Evolutionary conservation across 2,888 invertebrate genomes (phyloP), one percentile per base, ranked within the genome.

Genomic region (Melinopterus prodromus): DNA sequence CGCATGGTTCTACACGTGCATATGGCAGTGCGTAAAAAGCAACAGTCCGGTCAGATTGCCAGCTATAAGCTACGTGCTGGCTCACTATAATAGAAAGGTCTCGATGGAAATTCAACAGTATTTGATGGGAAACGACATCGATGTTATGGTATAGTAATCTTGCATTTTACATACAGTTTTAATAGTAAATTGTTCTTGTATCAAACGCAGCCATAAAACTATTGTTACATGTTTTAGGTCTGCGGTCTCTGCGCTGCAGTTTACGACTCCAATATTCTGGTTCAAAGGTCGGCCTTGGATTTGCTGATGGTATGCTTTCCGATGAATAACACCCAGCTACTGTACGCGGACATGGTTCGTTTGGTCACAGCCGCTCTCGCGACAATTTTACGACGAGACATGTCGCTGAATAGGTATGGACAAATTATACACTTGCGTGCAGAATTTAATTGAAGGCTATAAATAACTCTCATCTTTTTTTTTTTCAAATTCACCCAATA

Each of bases 11-110:
- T 97, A 96, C 89, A 94, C 95, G 0, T 95, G 96, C 87, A 90
- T 98, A 71, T 98, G 98, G 98, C 95, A 96, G 86, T 95, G 96
- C 86, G 92, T 97, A 77, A 92, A 95, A 69, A 94, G 95, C 74
- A 96, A 96, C 89, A 94, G 96, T 36, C 92, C 93, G 5, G 94
- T 97, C 53, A 92, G 97, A 77, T 90, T 96, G 83, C 95, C 96
- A 4, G 97, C 96, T 14, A 93, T 97, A 84, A 93, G 93, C 74
- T 98, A 94, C 87, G 92, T 96, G 76, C 89, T 96, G 82, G 91
- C 93, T 69, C 96, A 96, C 89, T 96, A 95, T 86, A 96, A 96
- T 87, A 94, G 94, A 87, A 94, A 94, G 84, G 89, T 94, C 82
- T 91, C 93, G 71, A 94, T 96, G 92, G 94, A 95, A 86, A 95